Percentiles rank a stretch among this genome's conserved stretches.
These are phyloP conservation scores for Lasius fuliginosus DNA, from an alignment of 2,888 invertebrate species.

Conservation along the genomic window DNA sequence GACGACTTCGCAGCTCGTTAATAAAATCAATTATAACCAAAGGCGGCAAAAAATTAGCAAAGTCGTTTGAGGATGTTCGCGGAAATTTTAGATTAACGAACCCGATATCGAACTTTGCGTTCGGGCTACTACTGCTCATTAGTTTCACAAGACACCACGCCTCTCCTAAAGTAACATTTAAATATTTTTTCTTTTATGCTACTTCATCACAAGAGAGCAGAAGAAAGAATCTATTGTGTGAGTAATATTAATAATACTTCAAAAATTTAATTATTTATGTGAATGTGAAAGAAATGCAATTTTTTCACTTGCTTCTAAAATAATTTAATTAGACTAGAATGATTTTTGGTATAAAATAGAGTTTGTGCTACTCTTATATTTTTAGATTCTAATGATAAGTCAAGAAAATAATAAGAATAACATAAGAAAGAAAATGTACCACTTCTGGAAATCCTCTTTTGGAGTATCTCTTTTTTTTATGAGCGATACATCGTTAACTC, in stretches of 20 bases:
- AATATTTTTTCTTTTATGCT: background rate
- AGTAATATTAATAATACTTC: background rate
- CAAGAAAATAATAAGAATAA: background rate
- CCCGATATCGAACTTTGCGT: conserved; percentile 27
- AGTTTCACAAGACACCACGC: background rate
- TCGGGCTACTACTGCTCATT: background rate
- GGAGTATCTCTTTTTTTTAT: background rate
- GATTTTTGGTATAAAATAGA: background rate
- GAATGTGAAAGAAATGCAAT: background rate
- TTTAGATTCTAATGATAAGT: background rate
- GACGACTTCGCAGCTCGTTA: conserved; percentile 71
- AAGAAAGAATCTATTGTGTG: background rate
- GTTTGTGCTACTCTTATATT: no score
- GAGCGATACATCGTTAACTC: conserved; percentile 11
- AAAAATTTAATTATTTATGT: background rate
- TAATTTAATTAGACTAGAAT: background rate
- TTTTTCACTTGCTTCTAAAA: background rate
- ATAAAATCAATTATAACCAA: conserved; percentile 72
- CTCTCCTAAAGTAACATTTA: background rate
- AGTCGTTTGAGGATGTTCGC: conserved; percentile 24
- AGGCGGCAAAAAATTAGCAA: conserved; percentile 55
- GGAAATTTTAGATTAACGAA: conserved; percentile 46
- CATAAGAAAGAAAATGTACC: background rate
- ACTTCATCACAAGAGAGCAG: background rate
- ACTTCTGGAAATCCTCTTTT: background rate